Evolutionary conservation across 2,113 vertebrate species (phyloP), one percentile per base, ranked within the genome.

Genomic region (Varanus salvator): DNA sequence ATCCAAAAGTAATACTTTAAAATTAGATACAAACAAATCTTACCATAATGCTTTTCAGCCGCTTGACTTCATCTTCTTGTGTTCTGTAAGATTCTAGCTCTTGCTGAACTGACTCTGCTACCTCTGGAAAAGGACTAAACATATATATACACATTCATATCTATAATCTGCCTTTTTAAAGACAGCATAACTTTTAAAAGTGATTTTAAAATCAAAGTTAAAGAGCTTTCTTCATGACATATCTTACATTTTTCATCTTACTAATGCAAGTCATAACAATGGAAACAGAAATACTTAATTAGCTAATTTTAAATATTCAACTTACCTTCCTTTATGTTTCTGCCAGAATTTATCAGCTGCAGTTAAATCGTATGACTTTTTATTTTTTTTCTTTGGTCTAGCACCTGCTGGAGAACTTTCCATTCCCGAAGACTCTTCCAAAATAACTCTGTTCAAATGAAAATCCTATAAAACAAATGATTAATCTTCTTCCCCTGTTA

Each of bases 41-140:
- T 95, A 99, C 99, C 99, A 99, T 99, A 92, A 99, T 99, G 96
- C 98, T 98, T 97, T 99, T 99, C 82, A 99, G 98, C 14, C 97
- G 98, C 94, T 99, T 99, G 78, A 99, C 99, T 90, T 99, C 99
- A 92, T 99, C 99, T 95, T 99, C 99, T 94, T 99, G 99, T 12
- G 98, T 97, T 96, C 98, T 97, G 95, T 99, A 99, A 0, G 97
- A 97, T 93, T 99, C 98, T 90, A 99, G 93, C 92, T 99, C 99
- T 95, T 99, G 98, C 92, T 99, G 99, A 93, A 99, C 98, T 0
- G 99, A 99, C 94, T 99, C 98, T 0, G 99, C 99, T 90, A 99
- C 99, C 95, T 99, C 99, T 92, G 99, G 99, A 93, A 99, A 99
- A 52, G 99, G 99, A 95, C 99, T 99, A 96, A 96, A 90, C 91